These are phyloP conservation scores for Leptopilina myrica DNA, from an alignment of 2,888 invertebrate species.

Conservation along the genomic window DNA sequence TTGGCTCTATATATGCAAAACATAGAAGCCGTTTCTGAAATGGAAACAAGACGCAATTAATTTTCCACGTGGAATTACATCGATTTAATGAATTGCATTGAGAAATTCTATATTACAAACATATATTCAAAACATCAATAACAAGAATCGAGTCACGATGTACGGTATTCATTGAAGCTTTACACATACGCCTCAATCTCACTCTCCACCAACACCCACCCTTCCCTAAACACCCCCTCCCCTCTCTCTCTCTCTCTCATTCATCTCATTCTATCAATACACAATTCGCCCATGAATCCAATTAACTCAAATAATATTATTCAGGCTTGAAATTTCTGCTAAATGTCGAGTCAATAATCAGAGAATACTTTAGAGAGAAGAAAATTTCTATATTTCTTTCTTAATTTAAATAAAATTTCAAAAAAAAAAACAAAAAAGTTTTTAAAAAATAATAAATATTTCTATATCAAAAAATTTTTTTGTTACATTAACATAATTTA, in stretches of 20 bases:
- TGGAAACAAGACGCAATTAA: not conserved
- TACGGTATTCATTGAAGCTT: constrained; percentile 29
- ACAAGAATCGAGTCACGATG: constrained; percentile 31
- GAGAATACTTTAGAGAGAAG: not conserved
- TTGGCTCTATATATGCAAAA: no score
- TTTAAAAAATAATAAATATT: no score
- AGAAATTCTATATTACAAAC: constrained; percentile 44
- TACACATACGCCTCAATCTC: constrained; percentile 15
- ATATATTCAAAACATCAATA: constrained; percentile 45
- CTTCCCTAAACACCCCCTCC: not conserved
- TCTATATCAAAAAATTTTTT: no score
- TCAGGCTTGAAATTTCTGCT: constrained; percentile 64
- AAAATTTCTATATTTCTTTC: no score
- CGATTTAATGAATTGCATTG: constrained; percentile 30
- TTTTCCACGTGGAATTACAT: constrained; percentile 4
- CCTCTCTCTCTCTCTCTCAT: constrained; percentile 11
- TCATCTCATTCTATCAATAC: constrained; percentile 54
- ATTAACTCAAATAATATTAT: constrained; percentile 67
- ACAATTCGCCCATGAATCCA: constrained; percentile 62
- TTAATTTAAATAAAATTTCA: no score
- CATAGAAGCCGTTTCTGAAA: no score
- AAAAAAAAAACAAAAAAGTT: no score
- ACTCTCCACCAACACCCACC: not conserved
- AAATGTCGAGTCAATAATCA: constrained; percentile 62
- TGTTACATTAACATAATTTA: no score